Evolutionary conservation across 2,797 vertebrate species (phyloP).

Genomic region (Carcharodon carcharias): DNA sequence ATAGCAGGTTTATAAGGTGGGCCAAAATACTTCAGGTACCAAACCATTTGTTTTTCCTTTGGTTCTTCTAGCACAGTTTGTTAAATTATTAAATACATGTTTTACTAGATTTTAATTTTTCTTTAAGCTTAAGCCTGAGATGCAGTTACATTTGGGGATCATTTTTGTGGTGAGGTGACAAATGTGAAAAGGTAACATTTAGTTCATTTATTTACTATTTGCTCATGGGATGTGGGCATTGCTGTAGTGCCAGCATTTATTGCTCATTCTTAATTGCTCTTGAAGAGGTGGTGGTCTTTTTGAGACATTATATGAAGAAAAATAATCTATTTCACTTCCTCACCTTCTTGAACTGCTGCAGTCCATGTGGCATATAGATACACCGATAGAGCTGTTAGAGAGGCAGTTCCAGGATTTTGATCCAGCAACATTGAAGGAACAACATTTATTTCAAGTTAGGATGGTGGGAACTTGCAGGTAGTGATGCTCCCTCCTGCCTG

Average conservation of each 20-base stretch:
- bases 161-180: neutral
- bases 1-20: neutral
- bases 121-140: neutral
- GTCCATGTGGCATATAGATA: too few species aligned
- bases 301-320: too few species aligned
- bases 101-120: neutral
- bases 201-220: neutral
- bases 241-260: too few species aligned
- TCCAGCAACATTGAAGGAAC: neutral
- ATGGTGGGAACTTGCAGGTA: neutral
- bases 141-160: neutral
- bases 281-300: too few species aligned
- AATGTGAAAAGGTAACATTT: neutral
- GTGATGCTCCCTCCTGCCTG: neutral
- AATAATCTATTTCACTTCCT: too few species aligned
- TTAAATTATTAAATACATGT: neutral
- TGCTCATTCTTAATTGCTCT: too few species aligned
- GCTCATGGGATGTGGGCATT: too few species aligned
- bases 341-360: too few species aligned
- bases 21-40: neutral
- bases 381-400: too few species aligned
- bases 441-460: neutral
- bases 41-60: neutral
- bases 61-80: neutral
- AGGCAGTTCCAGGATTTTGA: neutral